Evolutionary conservation across 2,888 invertebrate species (phyloP), one percentile per base, ranked within the genome.

Genomic region (Thera britannica): DNA sequence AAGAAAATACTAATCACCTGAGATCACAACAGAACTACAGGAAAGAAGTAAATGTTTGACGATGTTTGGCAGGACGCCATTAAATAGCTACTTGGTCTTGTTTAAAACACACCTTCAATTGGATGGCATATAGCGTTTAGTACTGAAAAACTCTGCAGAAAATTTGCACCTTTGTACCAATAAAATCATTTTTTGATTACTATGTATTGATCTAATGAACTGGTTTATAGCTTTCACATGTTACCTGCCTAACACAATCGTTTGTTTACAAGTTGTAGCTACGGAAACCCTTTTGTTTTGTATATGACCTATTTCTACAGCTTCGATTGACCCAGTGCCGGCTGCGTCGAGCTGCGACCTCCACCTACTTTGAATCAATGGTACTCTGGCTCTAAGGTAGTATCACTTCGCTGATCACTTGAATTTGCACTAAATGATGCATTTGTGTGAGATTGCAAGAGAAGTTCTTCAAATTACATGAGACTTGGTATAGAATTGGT

Each of bases 291-390:
- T 44, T 23, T 55, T 12, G 9, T 11, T 35, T 36, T 52, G 34
- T 12, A 36, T 34, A 46, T 35, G 63, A 58, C 63, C 58, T 63
- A 63, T 58, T 51, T 63, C 38, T 52, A 3, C 49, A 38, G 49
- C 41, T 63, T 49, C 49, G 41, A 52, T 68, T 38, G 52, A 61
- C 58, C 52, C 36, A 67, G 51, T 48, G 54, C 54, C 35, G 56
- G 38, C 56, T 11, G 48, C 12, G 48, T 36, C 62, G 36, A 62
- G 62, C 12, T 67, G 23, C 44, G 54, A 59, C 62, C 67, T 67
- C 54, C 58, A 58, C 67, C 62, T 58, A 67, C 48, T 67, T 62
- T 34, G 41, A 12, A 6, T 63, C 58, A 63, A 63, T 63, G 35
- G n/a, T 41, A 51, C 41, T 51, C 55, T n/a, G 55, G 36, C 56